Evolutionary conservation across 1,140 invertebrate genomes (phyloP).

Genomic region (Drosophila melanica): DNA sequence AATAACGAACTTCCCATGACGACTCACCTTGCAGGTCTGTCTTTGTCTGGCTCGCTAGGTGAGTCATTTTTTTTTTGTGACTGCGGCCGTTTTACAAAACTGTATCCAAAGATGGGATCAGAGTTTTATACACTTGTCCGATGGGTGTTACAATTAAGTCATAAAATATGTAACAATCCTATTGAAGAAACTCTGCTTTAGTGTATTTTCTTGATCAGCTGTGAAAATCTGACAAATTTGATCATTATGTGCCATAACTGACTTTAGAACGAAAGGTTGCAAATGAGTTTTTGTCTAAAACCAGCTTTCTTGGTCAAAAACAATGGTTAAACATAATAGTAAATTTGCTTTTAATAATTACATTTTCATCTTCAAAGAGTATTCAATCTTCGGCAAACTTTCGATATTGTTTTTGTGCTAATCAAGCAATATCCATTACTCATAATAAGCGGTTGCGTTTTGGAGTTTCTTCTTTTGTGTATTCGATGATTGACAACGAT

Average conservation of each 20-base stretch:
- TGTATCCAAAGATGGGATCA: constrained; percentile 1
- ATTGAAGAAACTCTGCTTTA: not conserved
- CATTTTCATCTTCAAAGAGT: not conserved
- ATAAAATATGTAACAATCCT: not conserved
- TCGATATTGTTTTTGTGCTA: constrained; percentile 18
- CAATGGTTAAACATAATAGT: not conserved
- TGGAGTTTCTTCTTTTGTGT: constrained; percentile 4
- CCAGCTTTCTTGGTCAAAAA: not conserved
- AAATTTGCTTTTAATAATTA: no score
- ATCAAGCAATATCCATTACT: constrained; percentile 49
- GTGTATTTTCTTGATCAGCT: no score
- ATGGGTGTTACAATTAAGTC: not conserved
- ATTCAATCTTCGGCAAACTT: constrained; percentile 4
- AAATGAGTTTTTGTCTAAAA: no score
- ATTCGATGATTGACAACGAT: constrained; percentile 44
- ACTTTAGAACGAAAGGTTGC: no score
- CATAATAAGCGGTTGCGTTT: constrained; percentile 38
- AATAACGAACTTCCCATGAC: constrained; percentile 17
- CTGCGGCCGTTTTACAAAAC: not conserved
- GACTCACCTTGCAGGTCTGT: not conserved
- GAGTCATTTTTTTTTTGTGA: constrained; percentile 28
- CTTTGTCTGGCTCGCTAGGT: not conserved
- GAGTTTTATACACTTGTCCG: not conserved
- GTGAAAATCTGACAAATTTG: no score
- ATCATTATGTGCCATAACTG: no score